Percentiles rank a stretch among this genome's conserved stretches.
phyloP scores from a whole-genome alignment of 2,888 invertebrate genomes.

The Lithophane semibrunnea region DNA sequence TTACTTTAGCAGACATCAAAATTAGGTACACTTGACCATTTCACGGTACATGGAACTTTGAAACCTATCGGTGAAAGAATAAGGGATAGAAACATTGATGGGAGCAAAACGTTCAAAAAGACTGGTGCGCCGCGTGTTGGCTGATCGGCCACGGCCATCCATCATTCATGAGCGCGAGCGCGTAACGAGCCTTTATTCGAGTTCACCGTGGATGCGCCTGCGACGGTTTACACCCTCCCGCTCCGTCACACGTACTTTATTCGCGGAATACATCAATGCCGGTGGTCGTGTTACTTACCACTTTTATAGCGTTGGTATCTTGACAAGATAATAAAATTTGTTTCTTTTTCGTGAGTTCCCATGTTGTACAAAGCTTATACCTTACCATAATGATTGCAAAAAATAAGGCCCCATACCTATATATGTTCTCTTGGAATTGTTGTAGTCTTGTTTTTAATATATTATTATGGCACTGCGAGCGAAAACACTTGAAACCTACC shows the following conservation, averaged over 20 bases:
- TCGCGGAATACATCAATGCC: constrained; percentile 69
- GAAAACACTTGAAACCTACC: constrained; percentile 55
- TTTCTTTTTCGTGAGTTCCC: constrained; percentile 67
- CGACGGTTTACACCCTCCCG: constrained; percentile 81
- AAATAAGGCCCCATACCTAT: constrained; percentile 48
- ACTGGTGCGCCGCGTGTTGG: constrained; percentile 72
- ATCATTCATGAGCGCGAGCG: constrained; percentile 85
- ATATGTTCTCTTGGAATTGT: constrained; percentile 52
- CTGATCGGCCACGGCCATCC: constrained; percentile 86
- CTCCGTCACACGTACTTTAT: constrained; percentile 61
- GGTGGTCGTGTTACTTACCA: constrained; percentile 69
- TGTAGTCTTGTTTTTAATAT: constrained; percentile 53
- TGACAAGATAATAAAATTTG: constrained; percentile 65
- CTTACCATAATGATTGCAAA: constrained; percentile 60
- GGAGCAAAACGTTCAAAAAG: constrained; percentile 60
- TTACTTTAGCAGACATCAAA: constrained; percentile 74
- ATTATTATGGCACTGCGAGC: constrained; percentile 47
- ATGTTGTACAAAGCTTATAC: constrained; percentile 51
- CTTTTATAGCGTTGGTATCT: constrained; percentile 63
- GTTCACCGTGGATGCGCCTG: constrained; percentile 76
- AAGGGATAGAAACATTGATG: constrained; percentile 59
- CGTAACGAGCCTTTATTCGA: constrained; percentile 89
- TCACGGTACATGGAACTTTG: constrained; percentile 67
- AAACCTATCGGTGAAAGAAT: constrained; percentile 70
- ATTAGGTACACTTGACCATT: constrained; percentile 70